These are phyloP conservation scores for Hanleya hanleyi DNA, from an alignment of 2,888 invertebrate genomes.

Conservation along the genomic window DNA sequence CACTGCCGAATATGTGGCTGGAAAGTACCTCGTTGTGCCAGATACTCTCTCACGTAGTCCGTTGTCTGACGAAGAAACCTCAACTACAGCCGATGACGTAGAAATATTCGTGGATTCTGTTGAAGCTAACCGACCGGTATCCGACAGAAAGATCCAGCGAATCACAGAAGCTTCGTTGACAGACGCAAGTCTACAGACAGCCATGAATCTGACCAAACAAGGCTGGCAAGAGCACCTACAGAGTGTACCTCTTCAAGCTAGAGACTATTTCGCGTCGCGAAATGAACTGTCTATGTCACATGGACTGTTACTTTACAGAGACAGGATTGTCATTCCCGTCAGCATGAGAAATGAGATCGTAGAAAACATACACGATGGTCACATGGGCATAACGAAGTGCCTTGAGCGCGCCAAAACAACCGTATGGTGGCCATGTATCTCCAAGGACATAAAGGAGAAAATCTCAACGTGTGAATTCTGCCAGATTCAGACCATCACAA, in stretches of 20 bases:
- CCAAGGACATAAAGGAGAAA: conserved; percentile 17
- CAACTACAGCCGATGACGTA: conserved; percentile 14
- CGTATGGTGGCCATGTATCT: conserved; percentile 40
- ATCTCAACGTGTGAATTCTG: conserved; percentile 30
- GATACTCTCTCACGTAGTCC: no score
- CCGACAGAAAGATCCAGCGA: conserved; percentile 16
- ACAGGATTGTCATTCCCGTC: background rate
- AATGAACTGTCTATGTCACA: no score
- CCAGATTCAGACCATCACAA: conserved; percentile 24
- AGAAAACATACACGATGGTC: conserved; percentile 35
- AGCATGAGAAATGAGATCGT: background rate
- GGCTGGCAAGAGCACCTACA: conserved; percentile 33
- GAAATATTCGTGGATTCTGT: conserved; percentile 17
- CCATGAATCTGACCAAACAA: conserved; percentile 4
- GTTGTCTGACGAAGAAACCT: no score
- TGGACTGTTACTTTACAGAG: background rate
- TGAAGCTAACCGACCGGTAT: no score
- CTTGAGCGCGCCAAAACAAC: background rate
- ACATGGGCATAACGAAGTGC: conserved; percentile 5
- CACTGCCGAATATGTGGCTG: no score
- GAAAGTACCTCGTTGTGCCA: no score
- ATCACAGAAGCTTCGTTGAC: conserved; percentile 10
- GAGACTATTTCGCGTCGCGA: no score
- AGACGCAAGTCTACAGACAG: conserved; percentile 20
- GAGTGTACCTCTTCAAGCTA: no score